Evolutionary conservation across 2,888 invertebrate species (phyloP), one percentile per base, ranked within the genome.

Genomic region (Strigamia transsilvanica): DNA sequence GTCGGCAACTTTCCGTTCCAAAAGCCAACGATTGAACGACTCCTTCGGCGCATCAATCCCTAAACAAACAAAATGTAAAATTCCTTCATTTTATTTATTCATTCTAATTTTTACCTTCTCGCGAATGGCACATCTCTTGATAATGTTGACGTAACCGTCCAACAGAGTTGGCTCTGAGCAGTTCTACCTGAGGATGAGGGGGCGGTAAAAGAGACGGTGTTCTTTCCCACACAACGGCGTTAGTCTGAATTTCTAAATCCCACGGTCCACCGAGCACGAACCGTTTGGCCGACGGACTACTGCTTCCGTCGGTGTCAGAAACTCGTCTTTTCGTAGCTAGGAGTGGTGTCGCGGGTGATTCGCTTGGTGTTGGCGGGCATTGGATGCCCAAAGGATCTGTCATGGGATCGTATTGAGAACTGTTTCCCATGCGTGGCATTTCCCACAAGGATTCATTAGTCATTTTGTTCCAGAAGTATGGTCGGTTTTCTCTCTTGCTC

Each of bases 361-460:
- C 85, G 6, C 84, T 83, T 23, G 84, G 85, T 27, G 84, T 84
- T 41, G 83, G 85, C 83, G 85, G 83, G 86, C 93, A 92, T 80
- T 87, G 87, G 84, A 96, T 95, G 13, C 95, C 96, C 83, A 97
- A 89, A 0, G 97, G 97, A 84, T 97, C 96, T 82, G 96, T 96
- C 80, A 96, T 92, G 0, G 95, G 95, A 90, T 98, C 97, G 89
- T 94, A 96, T 90, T 91, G 87, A 61, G 66, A 42, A 61, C 38
- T 38, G 38, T 61, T 51, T 51, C 85, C 85, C 12, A 92, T 89
- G n/a, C 92, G 91, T 15, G 97, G 97, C 91, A 96, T 92, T 88
- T 98, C 98, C 98, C 98, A 98, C 85, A 97, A 90, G n/a, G 97
- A 97, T 89, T 98, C 96, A 82, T 97, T 96, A 0, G 96, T 96